These are phyloP conservation scores for Tragelaphus scriptus DNA, from an alignment of 2,113 vertebrate species.

Conservation along the genomic window DNA sequence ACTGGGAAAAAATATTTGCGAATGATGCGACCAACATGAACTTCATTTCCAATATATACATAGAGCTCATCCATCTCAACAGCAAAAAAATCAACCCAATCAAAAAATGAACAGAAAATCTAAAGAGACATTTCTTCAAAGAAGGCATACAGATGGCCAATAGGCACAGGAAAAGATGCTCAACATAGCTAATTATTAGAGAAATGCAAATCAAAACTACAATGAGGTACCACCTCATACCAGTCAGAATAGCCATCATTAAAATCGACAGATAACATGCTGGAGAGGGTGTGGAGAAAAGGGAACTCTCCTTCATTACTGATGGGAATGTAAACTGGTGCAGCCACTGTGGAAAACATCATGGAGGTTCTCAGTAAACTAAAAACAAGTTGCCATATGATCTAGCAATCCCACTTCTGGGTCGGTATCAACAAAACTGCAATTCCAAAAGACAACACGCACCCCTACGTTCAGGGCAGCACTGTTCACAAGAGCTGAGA, in stretches of 20 bases:
- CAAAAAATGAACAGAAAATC: not conserved
- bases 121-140: not conserved
- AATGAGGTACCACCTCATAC: not conserved
- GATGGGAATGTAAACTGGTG: not conserved
- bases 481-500: not conserved
- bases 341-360: not conserved
- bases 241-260: not conserved
- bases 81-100: not conserved
- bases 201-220: not conserved
- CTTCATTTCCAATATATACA: not conserved
- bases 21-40: not conserved
- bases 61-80: not conserved
- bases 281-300: not conserved
- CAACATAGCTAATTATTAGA: not conserved
- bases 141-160: not conserved
- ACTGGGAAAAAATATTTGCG: not conserved
- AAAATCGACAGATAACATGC: not conserved
- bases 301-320: not conserved
- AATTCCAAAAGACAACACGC: not conserved
- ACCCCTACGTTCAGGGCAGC: not conserved
- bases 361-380: not conserved
- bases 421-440: not conserved
- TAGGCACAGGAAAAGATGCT: not conserved
- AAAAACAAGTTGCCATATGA: not conserved
- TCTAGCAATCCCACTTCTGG: not conserved